Base-by-base conservation (phyloP, 2,113 vertebrate species). In the Amblyopsis rosae region DNA sequence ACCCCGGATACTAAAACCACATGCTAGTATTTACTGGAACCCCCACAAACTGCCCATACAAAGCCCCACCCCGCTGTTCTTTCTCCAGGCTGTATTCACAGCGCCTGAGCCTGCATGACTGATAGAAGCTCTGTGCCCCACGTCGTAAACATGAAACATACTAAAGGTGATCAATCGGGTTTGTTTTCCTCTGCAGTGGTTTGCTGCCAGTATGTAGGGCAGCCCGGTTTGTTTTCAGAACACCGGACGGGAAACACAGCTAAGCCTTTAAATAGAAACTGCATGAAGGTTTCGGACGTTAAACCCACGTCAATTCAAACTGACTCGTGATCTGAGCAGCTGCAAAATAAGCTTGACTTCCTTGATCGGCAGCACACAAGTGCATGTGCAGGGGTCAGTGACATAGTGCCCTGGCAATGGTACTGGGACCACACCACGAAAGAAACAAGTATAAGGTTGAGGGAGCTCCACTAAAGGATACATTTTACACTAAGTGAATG, bases 21-120 rank as follows among this genome's bases (percentile, higher is more conserved):
- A 70, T 82, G 80, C 78, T 84, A 80, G 81, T 76, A 84, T 85
- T 87, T 85, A 83, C 86, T 65, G 82, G 70, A 87, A 87, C 77
- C 70, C 65, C 50, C 10, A 26, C 26, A 26, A 26, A 26, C 53
- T 26, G 26, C 26, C 2, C 26, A 26, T 26, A 26, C 26, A 26
- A 26, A 26, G 26, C 26, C 26, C 26, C 26, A 26, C 26, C 26
- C 26, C 26, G 26, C 26, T 26, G 26, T 26, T 17, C 54, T 56
- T 9, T 10, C n/a, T 13, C 16, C 12, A 32, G 32, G 13, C 63
- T 15, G 67, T 58, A 75, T 86, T 82, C 75, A 66, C 69, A 76
- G 51, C 8, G 8, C 12, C 48, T 12, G 8, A 12, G 8, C 12
- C 9, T 49, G 49, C 35, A 15, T 3, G 62, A 32, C 32, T 41